Evolutionary conservation across 2,888 invertebrate species (phyloP).

Genomic region (Amorpha juglandis): DNA sequence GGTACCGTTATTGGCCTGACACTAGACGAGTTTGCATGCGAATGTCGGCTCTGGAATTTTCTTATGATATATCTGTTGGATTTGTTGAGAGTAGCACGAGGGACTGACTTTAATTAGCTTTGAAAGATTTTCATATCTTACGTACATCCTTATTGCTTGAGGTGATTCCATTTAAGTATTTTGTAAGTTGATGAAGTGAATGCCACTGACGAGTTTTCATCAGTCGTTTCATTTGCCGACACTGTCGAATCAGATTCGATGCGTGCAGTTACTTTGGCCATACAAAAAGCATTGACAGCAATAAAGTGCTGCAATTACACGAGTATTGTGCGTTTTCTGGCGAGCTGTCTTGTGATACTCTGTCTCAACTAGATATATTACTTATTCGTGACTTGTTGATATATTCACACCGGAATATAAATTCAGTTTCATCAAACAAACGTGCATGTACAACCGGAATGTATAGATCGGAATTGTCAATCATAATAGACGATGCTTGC

Average conservation of each 20-base stretch:
- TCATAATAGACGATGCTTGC: constrained; percentile 3
- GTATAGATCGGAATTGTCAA: constrained; percentile 1
- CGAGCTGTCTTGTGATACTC: not conserved
- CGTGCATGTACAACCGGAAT: not conserved
- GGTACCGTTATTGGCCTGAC: constrained; percentile 75
- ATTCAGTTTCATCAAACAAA: not conserved
- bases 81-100: not conserved
- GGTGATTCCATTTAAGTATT: not conserved
- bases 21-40: constrained; percentile 34
- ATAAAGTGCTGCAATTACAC: constrained; percentile 2
- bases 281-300: not conserved
- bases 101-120: not conserved
- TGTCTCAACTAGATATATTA: not conserved
- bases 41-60: constrained; percentile 26
- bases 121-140: constrained; percentile 3
- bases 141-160: not conserved
- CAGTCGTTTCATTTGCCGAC: not conserved
- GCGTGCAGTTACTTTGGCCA: not conserved
- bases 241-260: not conserved
- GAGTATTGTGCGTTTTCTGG: not conserved
- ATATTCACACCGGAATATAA: not conserved
- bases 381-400: not conserved
- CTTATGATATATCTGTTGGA: constrained; percentile 10
- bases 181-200: not conserved
- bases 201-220: not conserved